Percentiles rank a stretch among this genome's conserved stretches.
Conservation (phyloP, 2,797 vertebrate genomes). For the Falco berigora region DNA sequence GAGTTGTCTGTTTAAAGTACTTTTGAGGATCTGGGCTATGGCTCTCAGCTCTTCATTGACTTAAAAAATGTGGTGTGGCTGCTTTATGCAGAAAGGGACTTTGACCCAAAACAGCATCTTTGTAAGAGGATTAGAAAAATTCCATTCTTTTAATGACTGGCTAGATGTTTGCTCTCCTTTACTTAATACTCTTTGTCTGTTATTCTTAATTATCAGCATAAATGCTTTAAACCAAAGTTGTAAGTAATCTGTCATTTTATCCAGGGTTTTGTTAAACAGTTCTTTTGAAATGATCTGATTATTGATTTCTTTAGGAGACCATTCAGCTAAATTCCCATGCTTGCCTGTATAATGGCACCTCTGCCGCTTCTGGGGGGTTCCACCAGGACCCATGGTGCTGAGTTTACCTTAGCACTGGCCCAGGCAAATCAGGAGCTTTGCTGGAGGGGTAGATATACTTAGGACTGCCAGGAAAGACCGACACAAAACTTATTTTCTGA, state of each 20-base stretch:
- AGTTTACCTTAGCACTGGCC: neutral
- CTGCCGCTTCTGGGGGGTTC: neutral
- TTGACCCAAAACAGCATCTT: slow-evolving; percentile 64
- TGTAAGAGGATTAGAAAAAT: slow-evolving; percentile 70
- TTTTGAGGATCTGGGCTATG: slow-evolving; percentile 1
- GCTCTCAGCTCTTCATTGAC: slow-evolving; percentile 20
- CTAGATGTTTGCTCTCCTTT: slow-evolving; percentile 52
- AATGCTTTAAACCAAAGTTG: slow-evolving; percentile 45
- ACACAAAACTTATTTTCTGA: neutral
- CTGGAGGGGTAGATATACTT: neutral
- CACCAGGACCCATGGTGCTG: neutral
- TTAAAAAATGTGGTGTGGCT: slow-evolving; percentile 42
- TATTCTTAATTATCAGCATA: slow-evolving; percentile 49
- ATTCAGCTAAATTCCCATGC: slow-evolving; percentile 4
- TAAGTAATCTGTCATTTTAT: slow-evolving; percentile 36
- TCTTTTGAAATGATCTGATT: slow-evolving; percentile 36
- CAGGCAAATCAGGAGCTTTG: neutral
- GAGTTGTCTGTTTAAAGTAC: slow-evolving; percentile 28
- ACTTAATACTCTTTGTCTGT: slow-evolving; percentile 43
- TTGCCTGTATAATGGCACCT: neutral
- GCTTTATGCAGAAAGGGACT: slow-evolving; percentile 45
- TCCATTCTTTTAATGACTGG: slow-evolving; percentile 59
- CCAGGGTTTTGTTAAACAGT: slow-evolving; percentile 4
- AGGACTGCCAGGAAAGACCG: neutral
- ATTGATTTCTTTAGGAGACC: neutral